Evolutionary conservation across 2,797 vertebrate genomes (phyloP), one percentile per base, ranked within the genome.

Genomic region (Xenentodon cancila): DNA sequence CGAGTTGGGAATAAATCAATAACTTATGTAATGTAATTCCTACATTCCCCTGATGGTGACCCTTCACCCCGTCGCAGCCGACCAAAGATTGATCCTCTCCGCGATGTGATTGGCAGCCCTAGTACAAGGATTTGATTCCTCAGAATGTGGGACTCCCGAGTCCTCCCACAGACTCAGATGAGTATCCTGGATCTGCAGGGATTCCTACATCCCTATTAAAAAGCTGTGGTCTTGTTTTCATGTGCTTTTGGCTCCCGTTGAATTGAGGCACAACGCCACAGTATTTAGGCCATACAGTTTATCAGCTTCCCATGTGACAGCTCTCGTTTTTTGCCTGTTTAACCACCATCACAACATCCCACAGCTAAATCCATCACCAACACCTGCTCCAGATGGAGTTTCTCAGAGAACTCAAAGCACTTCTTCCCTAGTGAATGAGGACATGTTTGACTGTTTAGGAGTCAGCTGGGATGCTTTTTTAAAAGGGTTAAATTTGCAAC

Each of bases 371-470:
- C 59, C 73, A 53, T 55, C 13, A 2, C 45, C n/a, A 18, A 48
- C 84, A 86, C 77, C 85, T 81, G 76, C 66, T 82, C 45, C 73
- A 62, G 67, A 65, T 67, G 68, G 64, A 15, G 59, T 60, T 47
- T 21, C 48, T 65, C 25, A 15, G 20, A 62, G 46, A 53, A 48
- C 25, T 19, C 17, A 40, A 62, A 40, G 7, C 12, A 42, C 18
- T 5, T 1, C 18, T 5, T 69, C 64, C 47, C 59, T 17, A 1
- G 34, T 52, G 74, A 53, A 45, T 72, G 48, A 50, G 7, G 59
- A 8, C 44, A 55, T 0, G 27, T 40, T 20, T 7, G 59, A 17
- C 21, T 8, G 43, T 53, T 57, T 6, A 9, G 7, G 21, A 19
- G n/a, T 5, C 44, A 64, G 7, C 19, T 45, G 21, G 21, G 48